Conservation (phyloP, 2,113 vertebrate species). For the Narcine bancroftii region DNA sequence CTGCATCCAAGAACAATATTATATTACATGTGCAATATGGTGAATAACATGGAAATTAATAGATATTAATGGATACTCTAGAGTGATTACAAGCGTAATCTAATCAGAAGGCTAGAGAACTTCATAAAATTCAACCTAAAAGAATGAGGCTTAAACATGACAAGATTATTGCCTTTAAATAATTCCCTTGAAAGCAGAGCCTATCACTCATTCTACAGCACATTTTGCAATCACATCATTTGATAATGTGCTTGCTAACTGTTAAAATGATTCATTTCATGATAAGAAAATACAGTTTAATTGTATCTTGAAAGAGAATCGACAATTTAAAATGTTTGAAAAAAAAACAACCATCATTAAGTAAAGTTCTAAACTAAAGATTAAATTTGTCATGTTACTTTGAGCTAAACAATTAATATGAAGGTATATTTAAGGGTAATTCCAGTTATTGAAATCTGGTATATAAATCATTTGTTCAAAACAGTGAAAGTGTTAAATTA, state of each 20-base stretch:
- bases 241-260: not conserved
- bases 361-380: not conserved
- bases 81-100: not conserved
- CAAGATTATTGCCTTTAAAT: not conserved
- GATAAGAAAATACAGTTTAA: not conserved
- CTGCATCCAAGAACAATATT: not conserved
- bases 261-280: not conserved
- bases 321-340: not conserved
- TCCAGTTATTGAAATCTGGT: not conserved
- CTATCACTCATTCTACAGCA: not conserved
- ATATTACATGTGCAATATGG: not conserved
- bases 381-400: not conserved
- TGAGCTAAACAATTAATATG: not conserved
- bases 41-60: conserved; percentile 5
- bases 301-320: not conserved
- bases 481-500: not conserved
- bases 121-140: not conserved
- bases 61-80: not conserved
- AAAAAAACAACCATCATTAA: not conserved
- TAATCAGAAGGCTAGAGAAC: not conserved
- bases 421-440: not conserved
- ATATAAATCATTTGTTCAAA: not conserved
- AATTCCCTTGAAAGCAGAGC: not conserved
- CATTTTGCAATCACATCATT: not conserved
- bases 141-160: not conserved